These are phyloP conservation scores for Ctenosaura bakeri DNA, from an alignment of 2,797 vertebrate species.

Conservation along the genomic window DNA sequence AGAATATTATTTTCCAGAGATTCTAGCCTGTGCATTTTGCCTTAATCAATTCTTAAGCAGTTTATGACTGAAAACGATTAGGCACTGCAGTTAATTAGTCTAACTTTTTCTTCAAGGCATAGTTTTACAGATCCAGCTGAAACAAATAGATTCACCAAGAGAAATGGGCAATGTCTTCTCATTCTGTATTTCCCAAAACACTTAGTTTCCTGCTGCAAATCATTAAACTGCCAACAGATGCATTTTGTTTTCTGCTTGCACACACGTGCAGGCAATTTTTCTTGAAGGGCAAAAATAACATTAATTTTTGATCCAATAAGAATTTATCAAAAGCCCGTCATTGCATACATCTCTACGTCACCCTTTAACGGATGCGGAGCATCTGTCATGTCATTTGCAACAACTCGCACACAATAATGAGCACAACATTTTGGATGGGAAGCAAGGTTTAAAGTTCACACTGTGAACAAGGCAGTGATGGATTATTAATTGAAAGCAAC, in stretches of 20 bases:
- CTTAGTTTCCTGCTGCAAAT: conserved; percentile 74
- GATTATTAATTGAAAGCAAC: conserved; percentile 57
- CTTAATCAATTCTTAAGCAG: conserved; percentile 57
- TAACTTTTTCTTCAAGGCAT: conserved; percentile 65
- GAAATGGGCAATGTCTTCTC: conserved; percentile 71
- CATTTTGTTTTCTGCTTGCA: conserved; percentile 68
- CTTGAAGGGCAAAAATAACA: conserved; percentile 71
- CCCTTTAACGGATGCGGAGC: conserved; percentile 24
- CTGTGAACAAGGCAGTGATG: conserved; percentile 68
- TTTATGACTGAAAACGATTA: conserved; percentile 70
- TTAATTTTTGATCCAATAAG: conserved; percentile 51
- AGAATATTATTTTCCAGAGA: conserved; percentile 47
- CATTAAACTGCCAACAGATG: conserved; percentile 74
- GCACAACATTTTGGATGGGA: conserved; percentile 60
- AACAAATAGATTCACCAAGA: conserved; percentile 74
- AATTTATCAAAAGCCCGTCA: conserved; percentile 54
- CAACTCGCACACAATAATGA: conserved; percentile 12
- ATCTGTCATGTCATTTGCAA: conserved; percentile 51
- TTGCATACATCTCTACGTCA: conserved; percentile 46
- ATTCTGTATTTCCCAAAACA: conserved; percentile 73
- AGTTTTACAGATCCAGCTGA: conserved; percentile 67
- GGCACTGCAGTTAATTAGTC: conserved; percentile 67
- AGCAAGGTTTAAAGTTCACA: conserved; percentile 69
- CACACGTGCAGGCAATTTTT: conserved; percentile 69
- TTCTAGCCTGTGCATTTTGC: conserved; percentile 59